Conservation (phyloP, 2,113 vertebrate species). For the Lophochroa leadbeateri region DNA sequence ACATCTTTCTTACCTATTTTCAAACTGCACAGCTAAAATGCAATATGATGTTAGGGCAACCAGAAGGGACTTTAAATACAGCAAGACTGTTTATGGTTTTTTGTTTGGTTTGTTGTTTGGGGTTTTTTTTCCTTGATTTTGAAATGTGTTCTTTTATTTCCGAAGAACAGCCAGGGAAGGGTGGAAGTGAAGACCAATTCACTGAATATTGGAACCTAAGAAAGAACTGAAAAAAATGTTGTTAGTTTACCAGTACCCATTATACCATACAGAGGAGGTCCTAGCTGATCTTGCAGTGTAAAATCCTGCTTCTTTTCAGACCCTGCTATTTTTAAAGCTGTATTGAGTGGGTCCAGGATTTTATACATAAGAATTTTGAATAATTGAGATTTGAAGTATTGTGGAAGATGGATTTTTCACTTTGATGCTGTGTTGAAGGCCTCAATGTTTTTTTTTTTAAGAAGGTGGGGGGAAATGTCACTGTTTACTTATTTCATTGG, state of each 20-base stretch:
- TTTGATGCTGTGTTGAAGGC: neutral
- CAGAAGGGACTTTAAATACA: neutral
- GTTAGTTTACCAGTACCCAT: neutral
- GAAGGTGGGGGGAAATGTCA: neutral
- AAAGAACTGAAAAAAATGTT: neutral
- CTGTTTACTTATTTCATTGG: neutral
- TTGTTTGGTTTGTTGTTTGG: neutral
- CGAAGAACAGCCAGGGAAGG: neutral
- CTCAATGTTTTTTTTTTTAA: neutral
- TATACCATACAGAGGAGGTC: neutral
- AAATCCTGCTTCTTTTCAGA: neutral
- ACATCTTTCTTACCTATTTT: neutral
- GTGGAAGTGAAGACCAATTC: neutral
- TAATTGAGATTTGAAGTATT: neutral
- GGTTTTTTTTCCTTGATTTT: neutral
- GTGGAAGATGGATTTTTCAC: neutral
- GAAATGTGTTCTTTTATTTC: neutral
- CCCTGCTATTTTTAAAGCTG: accelerated
- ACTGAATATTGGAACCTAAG: neutral
- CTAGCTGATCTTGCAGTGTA: accelerated
- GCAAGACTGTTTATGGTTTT: neutral
- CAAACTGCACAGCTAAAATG: neutral
- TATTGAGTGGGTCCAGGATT: neutral
- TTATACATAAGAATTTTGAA: neutral
- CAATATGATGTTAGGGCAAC: neutral